phyloP scores from a whole-genome alignment of 2,888 invertebrate species.

The Eupeodes luniger region DNA sequence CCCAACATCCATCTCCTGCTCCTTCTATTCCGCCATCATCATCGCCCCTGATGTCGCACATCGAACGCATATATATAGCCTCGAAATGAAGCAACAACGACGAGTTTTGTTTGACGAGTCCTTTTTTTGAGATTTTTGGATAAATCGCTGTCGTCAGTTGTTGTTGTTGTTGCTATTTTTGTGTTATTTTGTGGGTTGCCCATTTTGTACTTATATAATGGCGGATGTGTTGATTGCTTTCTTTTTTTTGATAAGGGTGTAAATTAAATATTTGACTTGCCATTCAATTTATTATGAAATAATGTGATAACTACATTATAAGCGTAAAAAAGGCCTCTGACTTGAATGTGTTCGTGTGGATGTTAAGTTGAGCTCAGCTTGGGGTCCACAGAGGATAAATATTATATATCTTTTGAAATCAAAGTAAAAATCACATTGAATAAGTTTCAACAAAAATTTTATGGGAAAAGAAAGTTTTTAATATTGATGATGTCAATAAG shows the following conservation, averaged over 20 bases:
- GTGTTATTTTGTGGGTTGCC: slow-evolving; percentile 13
- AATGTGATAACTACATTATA: slow-evolving; percentile 34
- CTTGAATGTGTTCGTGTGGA: neutral
- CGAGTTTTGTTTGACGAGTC: slow-evolving; percentile 43
- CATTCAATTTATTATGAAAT: slow-evolving; percentile 53
- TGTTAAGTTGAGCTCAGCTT: too few relatives aligned
- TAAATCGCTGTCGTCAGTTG: slow-evolving; percentile 24
- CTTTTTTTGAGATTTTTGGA: slow-evolving; percentile 21
- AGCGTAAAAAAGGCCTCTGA: neutral
- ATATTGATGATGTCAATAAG: too few relatives aligned
- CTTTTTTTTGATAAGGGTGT: slow-evolving; percentile 49
- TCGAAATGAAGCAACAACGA: slow-evolving; percentile 57
- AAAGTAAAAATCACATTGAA: too few relatives aligned
- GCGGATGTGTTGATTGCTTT: slow-evolving; percentile 59
- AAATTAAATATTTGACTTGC: slow-evolving; percentile 70
- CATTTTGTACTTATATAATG: slow-evolving; percentile 16
- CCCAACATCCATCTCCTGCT: neutral
- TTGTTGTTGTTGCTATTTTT: neutral
- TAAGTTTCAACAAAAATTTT: too few relatives aligned
- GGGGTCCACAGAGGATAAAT: too few relatives aligned
- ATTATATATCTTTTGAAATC: too few relatives aligned
- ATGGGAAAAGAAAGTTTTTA: too few relatives aligned
- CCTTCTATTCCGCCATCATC: too few relatives aligned
- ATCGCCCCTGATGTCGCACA: neutral
- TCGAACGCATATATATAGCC: slow-evolving; percentile 1